A percentile compares a stretch with the other conserved stretches of the same genome.
These are phyloP conservation scores for Batillaria attramentaria DNA, from an alignment of 1,140 invertebrate genomes.

Conservation along the genomic window DNA sequence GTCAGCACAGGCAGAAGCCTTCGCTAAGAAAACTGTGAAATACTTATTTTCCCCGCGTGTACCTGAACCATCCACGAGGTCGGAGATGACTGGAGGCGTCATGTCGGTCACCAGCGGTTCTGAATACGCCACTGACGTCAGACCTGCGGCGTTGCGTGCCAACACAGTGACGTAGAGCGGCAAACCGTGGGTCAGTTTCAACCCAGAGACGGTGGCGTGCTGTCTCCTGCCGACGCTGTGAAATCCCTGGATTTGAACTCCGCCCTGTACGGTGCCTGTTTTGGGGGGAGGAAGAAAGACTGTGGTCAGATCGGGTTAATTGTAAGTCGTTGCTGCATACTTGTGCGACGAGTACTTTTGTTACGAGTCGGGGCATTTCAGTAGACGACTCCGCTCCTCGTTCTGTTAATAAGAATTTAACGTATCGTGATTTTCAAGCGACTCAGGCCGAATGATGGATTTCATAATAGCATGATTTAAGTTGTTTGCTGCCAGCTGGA, in stretches of 20 bases:
- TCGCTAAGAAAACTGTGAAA: no score
- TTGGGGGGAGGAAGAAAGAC: background rate
- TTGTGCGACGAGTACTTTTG: no score
- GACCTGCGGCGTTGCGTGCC: conserved; percentile 55
- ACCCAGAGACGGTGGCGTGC: conserved; percentile 42
- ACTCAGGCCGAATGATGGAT: no score
- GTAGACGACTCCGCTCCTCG: no score
- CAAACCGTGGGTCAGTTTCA: conserved; percentile 47
- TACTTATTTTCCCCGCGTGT: no score
- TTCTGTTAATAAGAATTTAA: no score
- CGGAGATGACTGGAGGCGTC: conserved; percentile 45
- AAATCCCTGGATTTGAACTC: conserved; percentile 52
- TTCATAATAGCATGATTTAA: no score
- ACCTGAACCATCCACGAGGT: conserved; percentile 50
- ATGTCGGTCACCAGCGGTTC: conserved; percentile 48
- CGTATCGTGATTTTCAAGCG: no score
- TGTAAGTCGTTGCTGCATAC: no score
- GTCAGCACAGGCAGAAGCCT: background rate
- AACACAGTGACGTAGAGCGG: conserved; percentile 51
- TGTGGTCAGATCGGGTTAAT: no score
- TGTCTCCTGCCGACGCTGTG: conserved; percentile 48
- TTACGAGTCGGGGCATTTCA: no score
- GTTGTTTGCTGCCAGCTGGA: no score
- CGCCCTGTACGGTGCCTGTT: conserved; percentile 49
- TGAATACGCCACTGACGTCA: conserved; percentile 50